Evolutionary conservation across 2,888 invertebrate genomes (phyloP), one percentile per base, ranked within the genome.

Genomic region (Atethmia centrago): DNA sequence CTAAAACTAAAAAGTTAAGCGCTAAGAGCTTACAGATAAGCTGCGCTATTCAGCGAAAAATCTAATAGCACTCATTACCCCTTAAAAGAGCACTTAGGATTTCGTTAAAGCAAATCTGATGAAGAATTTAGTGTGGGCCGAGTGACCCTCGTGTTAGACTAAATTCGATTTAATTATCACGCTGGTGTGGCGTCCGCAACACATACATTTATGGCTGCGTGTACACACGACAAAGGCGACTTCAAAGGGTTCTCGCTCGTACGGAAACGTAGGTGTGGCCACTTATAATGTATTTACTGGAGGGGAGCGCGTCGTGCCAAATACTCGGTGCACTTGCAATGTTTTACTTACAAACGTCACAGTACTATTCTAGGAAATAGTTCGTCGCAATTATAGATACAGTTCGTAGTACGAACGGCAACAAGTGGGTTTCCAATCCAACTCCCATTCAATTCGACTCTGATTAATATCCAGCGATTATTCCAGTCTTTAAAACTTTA

Each of bases 101-200:
- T 84, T 77, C 56, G 71, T 36, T 61, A 76, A 59, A 69, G 69
- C 42, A 78, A 82, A 78, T 82, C 77, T 80, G 71, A 75, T 86
- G 67, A 77, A 82, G 76, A 75, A 79, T 85, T 82, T 79, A 56
- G 61, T 77, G 76, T 69, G 72, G 72, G 72, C 80, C 47, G 78
- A 72, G 71, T 77, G 71, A 83, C 83, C 80, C 84, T 82, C 68
- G 79, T 77, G 72, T 67, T 77, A 78, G 77, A 76, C 80, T 79
- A 79, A 85, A 85, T 84, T 82, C 72, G 88, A 88, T 87, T 74
- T 87, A 86, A 88, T 89, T 89, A 87, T 79, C 67, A 81, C 81
- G 85, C 79, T 74, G 73, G 73, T 79, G 75, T 77, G 68, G 74
- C 76, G 81, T 74, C 70, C 76, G 69, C 67, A 71, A 66, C 77